Base-by-base conservation (phyloP, 1,140 invertebrate species). In the Nomia melanderi region DNA sequence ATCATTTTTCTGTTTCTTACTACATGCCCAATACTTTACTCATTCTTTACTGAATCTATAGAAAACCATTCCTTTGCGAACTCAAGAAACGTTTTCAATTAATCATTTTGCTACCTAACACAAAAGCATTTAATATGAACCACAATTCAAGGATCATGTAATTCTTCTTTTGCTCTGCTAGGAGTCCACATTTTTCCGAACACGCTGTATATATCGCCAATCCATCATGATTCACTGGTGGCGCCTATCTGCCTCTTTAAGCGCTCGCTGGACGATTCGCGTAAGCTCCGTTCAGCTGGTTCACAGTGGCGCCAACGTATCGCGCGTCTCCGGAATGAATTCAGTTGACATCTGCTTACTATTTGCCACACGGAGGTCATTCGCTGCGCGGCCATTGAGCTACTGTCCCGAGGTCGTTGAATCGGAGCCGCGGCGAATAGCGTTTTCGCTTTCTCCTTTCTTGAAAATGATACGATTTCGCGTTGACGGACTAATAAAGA, bases 261-360 rank as follows among this genome's bases (percentile, higher is more conserved):
- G 11, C 11, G 25, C 53, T 27, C 53, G 25, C 25, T 27, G 5
- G 12, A 29, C 4, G 9, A 4, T 17, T 29, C 54, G 50, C 8
- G 39, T 27, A 47, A 75, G 74, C n/a, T 12, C 14, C 14, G 39
- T 31, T 75, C 63, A 47, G 64, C 39, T 64, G 63, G 75, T 80
- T 76, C 54, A 62, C 62, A 27, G 27, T 41, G 79, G 72, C 72
- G 78, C 66, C 80, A 70, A 70, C 50, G 12, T 54, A 65, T 70
- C 29, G 47, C 20, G 7, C 60, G 47, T 47, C 67, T 53, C 47
- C 23, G 31, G 20, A 63, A 36, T 63, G 67, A 72, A 72, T 77
- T 77, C 44, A 62, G 79, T 81, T 81, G 79, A 82, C 79, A 77
- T 81, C 79, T 77, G 81, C 76, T 81, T 77, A 65, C 66, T 82